phyloP scores from a whole-genome alignment of 2,113 vertebrate genomes.

The Ia io region DNA sequence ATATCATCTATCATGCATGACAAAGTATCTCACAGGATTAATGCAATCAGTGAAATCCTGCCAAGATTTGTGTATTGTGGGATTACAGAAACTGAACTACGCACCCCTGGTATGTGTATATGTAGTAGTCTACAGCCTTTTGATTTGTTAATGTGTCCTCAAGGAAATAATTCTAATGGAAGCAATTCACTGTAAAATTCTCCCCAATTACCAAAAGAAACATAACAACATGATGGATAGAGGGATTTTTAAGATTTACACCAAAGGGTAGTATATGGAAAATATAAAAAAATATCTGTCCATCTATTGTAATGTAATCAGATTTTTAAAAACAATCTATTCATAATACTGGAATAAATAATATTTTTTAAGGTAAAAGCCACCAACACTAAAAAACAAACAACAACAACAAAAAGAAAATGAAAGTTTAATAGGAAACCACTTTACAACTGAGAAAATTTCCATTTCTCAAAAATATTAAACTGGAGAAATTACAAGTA shows the following conservation, averaged over 20 bases:
- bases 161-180: constrained; percentile 56
- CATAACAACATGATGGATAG: not conserved
- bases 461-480: constrained; percentile 42
- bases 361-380: not conserved
- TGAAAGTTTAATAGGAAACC: not conserved
- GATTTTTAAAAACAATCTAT: constrained; percentile 40
- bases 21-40: constrained; percentile 58
- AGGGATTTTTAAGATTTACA: constrained; percentile 41
- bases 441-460: constrained; percentile 35
- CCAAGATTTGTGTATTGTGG: constrained; percentile 50
- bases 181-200: constrained; percentile 32
- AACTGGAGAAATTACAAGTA: constrained; percentile 7
- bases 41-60: constrained; percentile 63
- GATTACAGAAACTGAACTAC: constrained; percentile 36
- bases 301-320: constrained; percentile 18
- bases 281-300: constrained; percentile 26
- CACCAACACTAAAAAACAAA: not conserved
- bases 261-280: constrained; percentile 13
- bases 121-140: constrained; percentile 28
- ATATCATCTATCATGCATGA: constrained; percentile 66
- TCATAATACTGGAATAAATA: not conserved
- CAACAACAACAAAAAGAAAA: not conserved
- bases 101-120: not conserved
- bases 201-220: constrained; percentile 10
- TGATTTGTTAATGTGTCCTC: constrained; percentile 55